Base-by-base conservation (phyloP, 2,113 vertebrate genomes). In the Pachypanchax playfairii region DNA sequence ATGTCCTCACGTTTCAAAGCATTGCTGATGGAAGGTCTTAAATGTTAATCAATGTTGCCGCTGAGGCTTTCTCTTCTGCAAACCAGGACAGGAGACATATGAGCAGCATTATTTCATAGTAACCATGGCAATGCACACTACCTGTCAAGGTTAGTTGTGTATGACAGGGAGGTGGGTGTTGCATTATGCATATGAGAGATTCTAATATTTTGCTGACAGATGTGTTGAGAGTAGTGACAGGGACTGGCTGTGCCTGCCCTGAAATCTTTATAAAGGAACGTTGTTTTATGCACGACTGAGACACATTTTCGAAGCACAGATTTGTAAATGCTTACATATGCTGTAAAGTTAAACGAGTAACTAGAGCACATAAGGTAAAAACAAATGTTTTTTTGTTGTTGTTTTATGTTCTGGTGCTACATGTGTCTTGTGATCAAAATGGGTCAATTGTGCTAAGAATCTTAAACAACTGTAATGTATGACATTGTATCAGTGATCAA, bases 131-230 rank as follows among this genome's bases (percentile, higher is more conserved):
- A 83, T 58, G 38, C 47, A 20, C 61, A 46, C 63, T 65, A 59
- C 66, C 61, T 75, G 77, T 57, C 55, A 73, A 63, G 69, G 80
- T 75, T 75, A 67, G 72, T 47, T 73, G 57, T 69, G 65, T 79
- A 65, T 77, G 65, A 78, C 69, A 72, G 24, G 33, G 47, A 14
- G 22, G 49, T 51, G 57, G 70, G 69, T 61, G 73, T 55, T 67
- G 41, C 64, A 68, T 81, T 64, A 55, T 76, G 68, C 63, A 80
- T 49, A 56, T 8, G 3, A 35, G 33, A 62, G 49, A 21, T 28
- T 43, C 70, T 53, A 42, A 41, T 12, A 24, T 48, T 51, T 18
- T 51, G 65, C 68, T 63, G 78, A 77, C 68, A 63, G 65, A 35
- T 29, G 13, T 20, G 64, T 70, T 38, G 68, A 53, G 63, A 64